phyloP scores from a whole-genome alignment of 2,113 vertebrate genomes.

The human region DNA sequence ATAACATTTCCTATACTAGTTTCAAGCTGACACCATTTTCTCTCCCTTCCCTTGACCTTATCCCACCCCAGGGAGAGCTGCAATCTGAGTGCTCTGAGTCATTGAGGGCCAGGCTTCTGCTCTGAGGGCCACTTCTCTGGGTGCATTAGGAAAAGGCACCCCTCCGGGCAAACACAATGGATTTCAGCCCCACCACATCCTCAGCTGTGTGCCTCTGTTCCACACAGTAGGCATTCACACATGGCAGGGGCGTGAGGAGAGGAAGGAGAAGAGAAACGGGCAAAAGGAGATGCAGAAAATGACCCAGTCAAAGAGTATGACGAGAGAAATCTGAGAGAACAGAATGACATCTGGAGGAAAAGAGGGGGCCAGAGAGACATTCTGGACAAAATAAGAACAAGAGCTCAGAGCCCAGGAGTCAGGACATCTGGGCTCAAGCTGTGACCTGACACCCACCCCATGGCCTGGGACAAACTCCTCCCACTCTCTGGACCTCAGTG shows the following conservation, averaged over 20 bases:
- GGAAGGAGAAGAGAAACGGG: not conserved
- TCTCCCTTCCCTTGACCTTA: not conserved
- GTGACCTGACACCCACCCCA: not conserved
- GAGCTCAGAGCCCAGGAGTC: not conserved
- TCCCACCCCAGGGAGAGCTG: not conserved
- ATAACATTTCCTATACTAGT: not conserved
- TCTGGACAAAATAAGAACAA: not conserved
- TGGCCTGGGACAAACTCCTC: rapidly evolving
- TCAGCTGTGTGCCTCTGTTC: not conserved
- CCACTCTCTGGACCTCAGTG: not conserved
- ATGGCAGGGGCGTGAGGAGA: not conserved
- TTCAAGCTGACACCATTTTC: not conserved
- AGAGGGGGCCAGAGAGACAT: not conserved
- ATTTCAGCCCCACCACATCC: not conserved
- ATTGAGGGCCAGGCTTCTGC: not conserved
- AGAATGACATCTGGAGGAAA: not conserved
- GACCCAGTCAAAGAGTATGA: not conserved
- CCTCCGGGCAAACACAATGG: not conserved
- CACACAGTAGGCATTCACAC: not conserved
- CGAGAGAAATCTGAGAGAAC: not conserved
- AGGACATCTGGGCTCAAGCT: not conserved
- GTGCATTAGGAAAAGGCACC: not conserved
- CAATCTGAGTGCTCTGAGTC: not conserved
- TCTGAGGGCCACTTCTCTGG: not conserved
- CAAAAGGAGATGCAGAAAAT: not conserved